Evolutionary conservation across 2,113 vertebrate genomes (phyloP).

Genomic region (Martes martes): DNA sequence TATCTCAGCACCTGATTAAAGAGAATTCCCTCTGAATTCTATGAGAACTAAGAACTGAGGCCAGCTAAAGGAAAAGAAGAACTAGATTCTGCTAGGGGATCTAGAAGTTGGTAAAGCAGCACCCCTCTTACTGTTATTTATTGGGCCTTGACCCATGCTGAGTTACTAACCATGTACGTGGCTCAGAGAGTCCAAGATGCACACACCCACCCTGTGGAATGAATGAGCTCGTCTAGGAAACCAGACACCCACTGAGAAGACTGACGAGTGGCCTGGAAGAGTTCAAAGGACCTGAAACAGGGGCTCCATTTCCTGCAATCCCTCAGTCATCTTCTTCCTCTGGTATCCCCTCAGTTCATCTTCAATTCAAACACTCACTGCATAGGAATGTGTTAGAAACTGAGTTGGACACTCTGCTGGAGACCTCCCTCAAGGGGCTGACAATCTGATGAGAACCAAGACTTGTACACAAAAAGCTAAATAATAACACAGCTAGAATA

Average conservation of each 20-base stretch:
- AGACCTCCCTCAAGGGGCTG: background rate
- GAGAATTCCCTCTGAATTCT: background rate
- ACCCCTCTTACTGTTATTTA: background rate
- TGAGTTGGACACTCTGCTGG: background rate
- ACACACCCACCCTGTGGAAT: background rate
- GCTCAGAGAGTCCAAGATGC: background rate
- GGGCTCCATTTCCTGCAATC: background rate
- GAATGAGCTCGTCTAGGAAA: background rate
- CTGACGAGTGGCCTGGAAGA: background rate
- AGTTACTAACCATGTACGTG: background rate
- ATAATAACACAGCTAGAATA: conserved; percentile 10
- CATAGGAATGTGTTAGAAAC: background rate
- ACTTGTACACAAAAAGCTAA: background rate
- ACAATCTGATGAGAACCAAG: background rate
- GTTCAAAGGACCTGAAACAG: background rate
- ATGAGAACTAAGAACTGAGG: background rate
- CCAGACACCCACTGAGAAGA: background rate
- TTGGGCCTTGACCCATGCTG: background rate
- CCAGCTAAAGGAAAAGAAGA: background rate
- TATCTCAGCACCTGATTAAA: background rate
- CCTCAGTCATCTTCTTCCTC: background rate
- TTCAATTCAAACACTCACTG: background rate
- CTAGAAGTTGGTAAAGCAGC: background rate
- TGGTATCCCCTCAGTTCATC: background rate
- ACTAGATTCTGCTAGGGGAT: background rate